phyloP scores from a whole-genome alignment of 2,888 invertebrate species.

The Aporophyla lueneburgensis region DNA sequence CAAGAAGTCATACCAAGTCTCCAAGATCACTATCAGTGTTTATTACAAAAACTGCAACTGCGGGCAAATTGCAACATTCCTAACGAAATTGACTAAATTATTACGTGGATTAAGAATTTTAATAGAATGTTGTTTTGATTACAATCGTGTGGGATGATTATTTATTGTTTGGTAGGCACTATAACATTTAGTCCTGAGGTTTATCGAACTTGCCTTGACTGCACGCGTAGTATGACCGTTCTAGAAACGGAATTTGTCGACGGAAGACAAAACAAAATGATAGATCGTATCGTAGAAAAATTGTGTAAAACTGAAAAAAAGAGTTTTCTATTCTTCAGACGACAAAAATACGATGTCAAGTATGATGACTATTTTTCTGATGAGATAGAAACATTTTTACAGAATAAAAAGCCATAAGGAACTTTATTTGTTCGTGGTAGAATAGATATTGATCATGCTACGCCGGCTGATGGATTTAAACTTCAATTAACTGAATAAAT shows the following conservation, averaged over 20 bases:
- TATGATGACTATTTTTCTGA: too few relatives aligned
- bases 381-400: too few relatives aligned
- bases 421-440: too few relatives aligned
- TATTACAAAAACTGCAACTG: slow-evolving; percentile 37
- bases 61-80: slow-evolving; percentile 40
- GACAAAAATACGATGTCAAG: too few relatives aligned
- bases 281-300: too few relatives aligned
- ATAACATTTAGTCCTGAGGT: slow-evolving; percentile 9
- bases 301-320: too few relatives aligned
- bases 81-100: slow-evolving; percentile 45
- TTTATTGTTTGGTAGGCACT: slow-evolving; percentile 46
- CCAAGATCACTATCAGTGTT: slow-evolving; percentile 46
- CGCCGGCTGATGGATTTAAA: background rate
- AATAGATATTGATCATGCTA: too few relatives aligned
- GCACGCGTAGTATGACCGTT: too few relatives aligned
- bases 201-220: background rate
- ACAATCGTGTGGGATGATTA: slow-evolving; percentile 44
- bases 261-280: too few relatives aligned
- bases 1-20: slow-evolving; percentile 31
- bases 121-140: slow-evolving; percentile 57
- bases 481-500: background rate
- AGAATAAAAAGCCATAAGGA: too few relatives aligned
- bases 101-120: slow-evolving; percentile 50
- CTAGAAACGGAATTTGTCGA: too few relatives aligned
- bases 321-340: too few relatives aligned